These are phyloP conservation scores for Caenorhabditis afra DNA, from an alignment of 2,888 invertebrate species.

Conservation along the genomic window DNA sequence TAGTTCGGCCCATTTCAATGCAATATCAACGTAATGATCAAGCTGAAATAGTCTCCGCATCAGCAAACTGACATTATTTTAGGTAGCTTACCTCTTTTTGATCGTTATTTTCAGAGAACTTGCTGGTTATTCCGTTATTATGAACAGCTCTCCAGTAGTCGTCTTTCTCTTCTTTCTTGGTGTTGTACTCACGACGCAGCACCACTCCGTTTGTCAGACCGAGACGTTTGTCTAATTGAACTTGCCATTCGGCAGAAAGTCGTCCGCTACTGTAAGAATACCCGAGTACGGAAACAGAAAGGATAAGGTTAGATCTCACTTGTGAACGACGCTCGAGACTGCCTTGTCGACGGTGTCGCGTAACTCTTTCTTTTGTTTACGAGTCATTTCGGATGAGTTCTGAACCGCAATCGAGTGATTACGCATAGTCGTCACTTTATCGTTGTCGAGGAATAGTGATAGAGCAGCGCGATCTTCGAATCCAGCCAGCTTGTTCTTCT, in stretches of 20 bases:
- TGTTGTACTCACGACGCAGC: conserved; percentile 16
- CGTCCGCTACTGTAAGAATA: too few species aligned
- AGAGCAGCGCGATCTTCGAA: conserved; percentile 43
- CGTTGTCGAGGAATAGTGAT: conserved; percentile 30
- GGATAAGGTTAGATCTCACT: conserved; percentile 8
- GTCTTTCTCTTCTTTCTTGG: conserved; percentile 28
- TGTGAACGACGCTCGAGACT: conserved; percentile 33
- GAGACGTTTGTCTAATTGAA: background rate
- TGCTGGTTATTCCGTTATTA: background rate
- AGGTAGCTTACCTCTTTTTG: conserved; percentile 10
- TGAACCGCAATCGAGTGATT: conserved; percentile 31
- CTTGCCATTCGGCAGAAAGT: background rate
- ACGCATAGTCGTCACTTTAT: conserved; percentile 38
- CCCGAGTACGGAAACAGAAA: too few species aligned
- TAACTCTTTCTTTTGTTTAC: conserved; percentile 12
- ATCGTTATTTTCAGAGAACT: conserved; percentile 20
- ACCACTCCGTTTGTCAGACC: background rate
- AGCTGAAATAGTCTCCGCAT: too few species aligned
- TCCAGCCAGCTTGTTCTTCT: conserved; percentile 40
- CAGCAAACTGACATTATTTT: too few species aligned
- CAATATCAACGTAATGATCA: too few species aligned
- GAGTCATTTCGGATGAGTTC: conserved; percentile 15
- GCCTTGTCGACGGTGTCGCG: conserved; percentile 18
- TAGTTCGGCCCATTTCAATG: too few species aligned
- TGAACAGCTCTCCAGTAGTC: conserved; percentile 24